These are phyloP conservation scores for Drosophila equinoxialis DNA, from an alignment of 1,140 invertebrate species.

Conservation along the genomic window DNA sequence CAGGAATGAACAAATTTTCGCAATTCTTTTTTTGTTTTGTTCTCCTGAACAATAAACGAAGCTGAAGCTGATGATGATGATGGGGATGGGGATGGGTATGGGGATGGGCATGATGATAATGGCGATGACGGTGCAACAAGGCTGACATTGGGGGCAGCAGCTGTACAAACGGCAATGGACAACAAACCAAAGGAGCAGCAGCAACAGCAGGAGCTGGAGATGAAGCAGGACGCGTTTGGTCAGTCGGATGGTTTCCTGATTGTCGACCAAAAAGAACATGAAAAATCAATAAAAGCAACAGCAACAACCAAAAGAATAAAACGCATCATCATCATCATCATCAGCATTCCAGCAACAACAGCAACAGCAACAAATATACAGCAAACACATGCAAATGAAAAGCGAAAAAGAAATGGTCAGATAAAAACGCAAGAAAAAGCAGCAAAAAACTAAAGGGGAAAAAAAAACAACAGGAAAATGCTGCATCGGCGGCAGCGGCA, in stretches of 20 bases:
- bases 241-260: conserved; percentile 74
- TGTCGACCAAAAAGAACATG: conserved; percentile 59
- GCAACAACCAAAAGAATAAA: conserved; percentile 24
- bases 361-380: neutral
- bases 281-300: conserved; percentile 71
- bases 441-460: neutral
- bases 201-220: conserved; percentile 56
- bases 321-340: conserved; percentile 10
- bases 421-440: neutral
- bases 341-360: neutral
- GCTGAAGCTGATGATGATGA: conserved; percentile 26
- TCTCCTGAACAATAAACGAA: conserved; percentile 46
- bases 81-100: conserved; percentile 16
- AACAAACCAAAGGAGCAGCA: conserved; percentile 5
- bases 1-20: conserved; percentile 11
- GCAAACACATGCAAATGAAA: neutral
- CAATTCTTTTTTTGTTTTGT: neutral
- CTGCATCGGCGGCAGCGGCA: neutral
- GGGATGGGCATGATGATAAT: conserved; percentile 13
- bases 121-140: conserved; percentile 21
- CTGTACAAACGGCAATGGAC: neutral
- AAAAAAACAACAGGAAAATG: neutral
- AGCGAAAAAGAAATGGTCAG: neutral
- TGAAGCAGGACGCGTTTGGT: conserved; percentile 71
- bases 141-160: neutral